Conservation (phyloP, 2,113 vertebrate species). For the Pandion haliaetus region DNA sequence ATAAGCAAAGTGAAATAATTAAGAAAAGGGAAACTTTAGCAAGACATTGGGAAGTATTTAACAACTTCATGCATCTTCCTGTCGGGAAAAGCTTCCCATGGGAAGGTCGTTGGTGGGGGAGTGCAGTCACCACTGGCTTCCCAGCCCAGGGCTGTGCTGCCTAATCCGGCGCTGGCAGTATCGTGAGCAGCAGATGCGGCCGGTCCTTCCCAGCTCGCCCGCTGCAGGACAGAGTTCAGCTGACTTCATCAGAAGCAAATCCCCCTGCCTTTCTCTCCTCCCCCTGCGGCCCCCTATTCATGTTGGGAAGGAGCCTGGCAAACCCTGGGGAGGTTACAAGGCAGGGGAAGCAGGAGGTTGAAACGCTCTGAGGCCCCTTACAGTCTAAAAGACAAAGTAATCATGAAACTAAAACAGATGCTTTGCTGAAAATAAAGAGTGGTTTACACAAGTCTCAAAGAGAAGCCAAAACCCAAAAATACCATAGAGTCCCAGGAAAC, state of each 20-base stretch:
- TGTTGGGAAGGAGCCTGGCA: slow-evolving; percentile 42
- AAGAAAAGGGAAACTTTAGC: background rate
- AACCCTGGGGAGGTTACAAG: slow-evolving; percentile 27
- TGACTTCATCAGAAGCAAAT: slow-evolving; percentile 49
- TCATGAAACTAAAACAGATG: slow-evolving; percentile 25
- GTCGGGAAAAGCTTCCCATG: background rate
- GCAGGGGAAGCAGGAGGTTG: slow-evolving; percentile 41
- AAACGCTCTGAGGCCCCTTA: background rate
- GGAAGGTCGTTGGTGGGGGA: background rate
- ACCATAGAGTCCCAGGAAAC: background rate
- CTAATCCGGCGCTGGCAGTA: background rate
- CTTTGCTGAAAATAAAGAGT: slow-evolving; percentile 47
- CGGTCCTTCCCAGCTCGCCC: background rate
- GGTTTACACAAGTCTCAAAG: slow-evolving; percentile 11
- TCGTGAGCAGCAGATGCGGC: background rate
- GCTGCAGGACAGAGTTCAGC: background rate
- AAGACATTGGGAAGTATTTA: background rate
- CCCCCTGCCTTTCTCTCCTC: background rate
- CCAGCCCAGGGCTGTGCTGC: background rate
- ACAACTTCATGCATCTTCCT: background rate
- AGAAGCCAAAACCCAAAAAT: background rate
- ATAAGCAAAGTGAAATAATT: background rate
- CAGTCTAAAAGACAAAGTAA: slow-evolving; percentile 40
- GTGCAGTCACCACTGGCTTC: background rate
- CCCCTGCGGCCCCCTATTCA: slow-evolving; percentile 6